Evolutionary conservation across 2,888 invertebrate species (phyloP).

Genomic region (Drosophila longiperda): DNA sequence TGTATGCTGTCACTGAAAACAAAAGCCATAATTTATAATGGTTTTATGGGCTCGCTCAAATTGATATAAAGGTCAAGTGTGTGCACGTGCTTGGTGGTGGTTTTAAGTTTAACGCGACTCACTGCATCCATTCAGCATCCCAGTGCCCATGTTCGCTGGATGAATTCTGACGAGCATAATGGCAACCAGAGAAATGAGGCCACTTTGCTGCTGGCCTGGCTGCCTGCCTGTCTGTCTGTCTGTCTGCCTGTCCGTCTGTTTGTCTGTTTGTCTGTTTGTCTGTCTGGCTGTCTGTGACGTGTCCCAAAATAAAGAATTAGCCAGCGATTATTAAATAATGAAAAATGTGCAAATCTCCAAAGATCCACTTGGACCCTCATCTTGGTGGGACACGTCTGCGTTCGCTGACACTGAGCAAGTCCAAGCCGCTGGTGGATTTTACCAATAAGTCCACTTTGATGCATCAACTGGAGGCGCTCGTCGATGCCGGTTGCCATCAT

Average conservation of each 20-base stretch:
- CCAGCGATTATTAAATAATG: not conserved
- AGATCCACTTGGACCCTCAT: constrained; percentile 94
- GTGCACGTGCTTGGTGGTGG: constrained; percentile 42
- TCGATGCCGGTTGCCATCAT: constrained; percentile 93
- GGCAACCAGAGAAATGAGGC: constrained; percentile 27
- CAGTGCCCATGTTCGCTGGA: constrained; percentile 20
- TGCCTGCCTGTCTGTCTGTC: not conserved
- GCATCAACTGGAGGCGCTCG: constrained; percentile 97
- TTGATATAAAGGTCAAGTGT: constrained; percentile 74
- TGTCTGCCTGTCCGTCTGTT: too few species aligned
- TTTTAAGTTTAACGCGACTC: not conserved
- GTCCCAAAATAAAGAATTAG: constrained; percentile 29
- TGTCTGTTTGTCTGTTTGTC: too few species aligned
- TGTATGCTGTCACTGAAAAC: constrained; percentile 40
- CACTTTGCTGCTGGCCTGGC: constrained; percentile 15
- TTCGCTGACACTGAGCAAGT: constrained; percentile 97
- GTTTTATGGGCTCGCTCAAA: constrained; percentile 62
- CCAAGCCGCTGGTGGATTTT: constrained; percentile 99
- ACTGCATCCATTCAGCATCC: constrained; percentile 7
- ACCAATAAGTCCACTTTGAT: constrained; percentile 99
- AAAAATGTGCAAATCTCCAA: constrained; percentile 75
- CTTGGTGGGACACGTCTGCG: constrained; percentile 98
- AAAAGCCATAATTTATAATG: constrained; percentile 64
- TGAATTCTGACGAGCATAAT: constrained; percentile 24
- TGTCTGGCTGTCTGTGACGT: constrained; percentile 7